Conservation (phyloP, 2,888 invertebrate genomes). For the Pogonocherus hispidulus region DNA sequence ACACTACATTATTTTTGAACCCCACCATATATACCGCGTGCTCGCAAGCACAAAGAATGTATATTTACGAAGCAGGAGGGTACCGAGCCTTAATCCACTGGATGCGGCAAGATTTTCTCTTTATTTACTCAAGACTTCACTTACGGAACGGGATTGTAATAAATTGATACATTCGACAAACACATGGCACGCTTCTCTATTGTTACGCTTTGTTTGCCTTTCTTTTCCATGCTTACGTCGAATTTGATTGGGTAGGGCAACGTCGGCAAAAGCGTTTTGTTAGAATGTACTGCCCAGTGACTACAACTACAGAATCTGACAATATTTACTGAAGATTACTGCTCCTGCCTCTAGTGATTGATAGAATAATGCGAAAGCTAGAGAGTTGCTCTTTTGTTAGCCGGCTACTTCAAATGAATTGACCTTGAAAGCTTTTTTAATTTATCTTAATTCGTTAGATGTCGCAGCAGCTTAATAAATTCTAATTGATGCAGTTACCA, state of each 20-base stretch:
- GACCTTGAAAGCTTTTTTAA: too few relatives aligned
- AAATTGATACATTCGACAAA: conserved; percentile 18
- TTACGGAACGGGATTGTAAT: conserved; percentile 9
- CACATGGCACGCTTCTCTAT: conserved; percentile 2
- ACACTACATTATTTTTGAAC: too few relatives aligned
- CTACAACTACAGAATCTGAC: too few relatives aligned
- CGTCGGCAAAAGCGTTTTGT: too few relatives aligned
- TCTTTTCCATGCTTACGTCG: not conserved
- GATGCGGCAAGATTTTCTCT: not conserved
- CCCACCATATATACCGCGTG: too few relatives aligned
- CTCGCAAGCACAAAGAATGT: not conserved
- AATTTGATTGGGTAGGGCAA: conserved; percentile 6
- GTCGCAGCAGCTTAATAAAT: too few relatives aligned
- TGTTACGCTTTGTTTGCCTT: conserved; percentile 7
- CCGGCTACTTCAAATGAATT: not conserved
- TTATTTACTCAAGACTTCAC: not conserved
- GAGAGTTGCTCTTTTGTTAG: not conserved
- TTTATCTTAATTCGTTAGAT: too few relatives aligned
- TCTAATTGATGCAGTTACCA: too few relatives aligned
- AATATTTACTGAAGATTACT: too few relatives aligned
- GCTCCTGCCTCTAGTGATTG: too few relatives aligned
- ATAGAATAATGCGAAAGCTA: not conserved
- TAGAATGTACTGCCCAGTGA: not conserved
- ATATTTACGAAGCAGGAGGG: not conserved
- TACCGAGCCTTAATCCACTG: not conserved